Evolutionary conservation across 2,113 vertebrate genomes (phyloP).

Genomic region (Chauna torquata): DNA sequence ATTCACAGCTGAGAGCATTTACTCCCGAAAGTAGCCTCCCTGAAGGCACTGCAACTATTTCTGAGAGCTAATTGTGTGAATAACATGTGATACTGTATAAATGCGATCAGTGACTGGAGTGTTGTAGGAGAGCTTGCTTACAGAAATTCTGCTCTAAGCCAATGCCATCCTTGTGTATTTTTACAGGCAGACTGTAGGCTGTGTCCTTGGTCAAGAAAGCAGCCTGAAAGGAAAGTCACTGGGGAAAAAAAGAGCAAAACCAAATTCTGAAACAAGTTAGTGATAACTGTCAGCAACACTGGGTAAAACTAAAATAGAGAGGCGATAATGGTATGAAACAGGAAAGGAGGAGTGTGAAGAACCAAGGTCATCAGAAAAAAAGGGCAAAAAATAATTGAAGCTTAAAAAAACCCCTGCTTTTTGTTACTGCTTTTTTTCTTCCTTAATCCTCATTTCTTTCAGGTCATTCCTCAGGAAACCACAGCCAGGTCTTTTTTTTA

Average conservation of each 20-base stretch:
- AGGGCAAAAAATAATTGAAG: background rate
- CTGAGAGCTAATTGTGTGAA: background rate
- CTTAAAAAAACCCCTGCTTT: background rate
- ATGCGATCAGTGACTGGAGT: rapidly evolving
- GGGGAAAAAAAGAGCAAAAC: background rate
- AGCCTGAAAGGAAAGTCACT: background rate
- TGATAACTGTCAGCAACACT: background rate
- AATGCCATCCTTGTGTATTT: background rate
- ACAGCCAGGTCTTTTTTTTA: background rate
- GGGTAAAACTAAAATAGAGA: background rate
- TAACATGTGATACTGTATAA: background rate
- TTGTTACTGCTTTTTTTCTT: background rate
- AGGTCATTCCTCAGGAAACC: background rate
- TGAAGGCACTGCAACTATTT: background rate
- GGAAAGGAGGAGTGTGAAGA: constrained; percentile 11
- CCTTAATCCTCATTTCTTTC: background rate
- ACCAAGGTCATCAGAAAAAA: background rate
- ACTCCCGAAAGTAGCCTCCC: background rate
- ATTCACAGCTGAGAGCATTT: background rate
- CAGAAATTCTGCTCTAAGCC: background rate
- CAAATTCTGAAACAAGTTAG: background rate
- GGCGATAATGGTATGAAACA: background rate
- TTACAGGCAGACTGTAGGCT: background rate
- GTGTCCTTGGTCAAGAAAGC: background rate
- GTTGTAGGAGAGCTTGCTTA: rapidly evolving